Evolutionary conservation across 2,797 vertebrate genomes (phyloP).

Genomic region (Pseudochirops corinnae): DNA sequence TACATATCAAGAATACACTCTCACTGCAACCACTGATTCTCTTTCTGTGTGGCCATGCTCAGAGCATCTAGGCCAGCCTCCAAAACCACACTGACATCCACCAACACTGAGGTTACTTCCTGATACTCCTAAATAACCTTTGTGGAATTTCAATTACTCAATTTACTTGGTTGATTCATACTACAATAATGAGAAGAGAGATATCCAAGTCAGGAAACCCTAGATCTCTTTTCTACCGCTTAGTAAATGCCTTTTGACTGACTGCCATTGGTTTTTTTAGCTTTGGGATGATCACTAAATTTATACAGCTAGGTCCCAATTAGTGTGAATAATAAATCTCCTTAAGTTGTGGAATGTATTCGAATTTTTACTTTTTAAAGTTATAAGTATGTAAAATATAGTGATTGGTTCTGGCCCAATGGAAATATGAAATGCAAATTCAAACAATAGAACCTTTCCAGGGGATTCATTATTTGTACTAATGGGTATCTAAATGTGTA

Average conservation of each 20-base stretch:
- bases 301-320: not conserved
- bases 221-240: conserved; percentile 49
- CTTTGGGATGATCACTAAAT: not conserved
- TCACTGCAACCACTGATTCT: not conserved
- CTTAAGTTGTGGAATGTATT: not conserved
- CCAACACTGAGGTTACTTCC: not conserved
- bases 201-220: conserved; percentile 55
- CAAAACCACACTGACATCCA: conserved; percentile 3
- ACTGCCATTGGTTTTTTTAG: conserved; percentile 5
- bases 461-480: not conserved
- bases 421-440: not conserved
- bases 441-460: not conserved
- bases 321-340: not conserved
- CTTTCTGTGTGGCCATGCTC: not conserved
- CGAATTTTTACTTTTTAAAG: not conserved
- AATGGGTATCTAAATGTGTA: not conserved
- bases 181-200: conserved; percentile 67
- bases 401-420: not conserved
- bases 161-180: conserved; percentile 65
- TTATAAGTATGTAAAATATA: not conserved
- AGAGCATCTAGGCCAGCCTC: not conserved
- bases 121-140: not conserved
- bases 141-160: not conserved
- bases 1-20: not conserved
- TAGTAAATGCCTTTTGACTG: conserved; percentile 58